Evolutionary conservation across 2,888 invertebrate species (phyloP), one percentile per base, ranked within the genome.

Genomic region (Cantharis rufa): DNA sequence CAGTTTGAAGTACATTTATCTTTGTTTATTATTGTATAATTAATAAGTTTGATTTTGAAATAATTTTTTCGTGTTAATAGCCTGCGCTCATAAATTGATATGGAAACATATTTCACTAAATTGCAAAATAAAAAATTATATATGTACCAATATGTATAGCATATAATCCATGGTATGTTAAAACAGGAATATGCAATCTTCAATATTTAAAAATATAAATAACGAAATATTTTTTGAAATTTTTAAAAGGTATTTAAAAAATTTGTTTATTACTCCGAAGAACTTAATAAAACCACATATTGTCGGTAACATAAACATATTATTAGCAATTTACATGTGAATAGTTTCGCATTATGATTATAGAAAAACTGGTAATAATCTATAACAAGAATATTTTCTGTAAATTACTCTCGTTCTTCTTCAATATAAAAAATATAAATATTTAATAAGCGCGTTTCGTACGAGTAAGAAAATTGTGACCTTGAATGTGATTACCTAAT

Each of bases 1-100:
- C 79, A 80, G 78, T 79, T 80, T 72, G 64, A 72, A 64, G 32
- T 71, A 48, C 48, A 48, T 48, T 48, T 48, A 48, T 48, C 48
- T 48, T 48, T 48, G 48, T 48, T 48, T 48, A 48, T 48, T 48
- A 48, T 48, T 48, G 48, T 48, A 48, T 48, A 48, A 48, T 48
- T 48, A 48, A 48, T 48, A 48, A 48, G 48, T 48, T 48, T 48
- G 48, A 48, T 48, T 48, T 48, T 48, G 48, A 48, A 48, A 48
- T 48, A 48, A 48, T 48, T 48, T 48, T 48, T 48, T 48, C 48
- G 48, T 48, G 48, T 48, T 48, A 48, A 48, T 48, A 48, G 48
- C 48, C 48, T 48, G 48, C n/a, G n/a, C n/a, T n/a, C 48, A 48
- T 48, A 48, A 48, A 48, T 48, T 48, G 48, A 48, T 48, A 48